These are phyloP conservation scores for Neopipo cinnamomea DNA, from an alignment of 2,113 vertebrate genomes.

Conservation along the genomic window DNA sequence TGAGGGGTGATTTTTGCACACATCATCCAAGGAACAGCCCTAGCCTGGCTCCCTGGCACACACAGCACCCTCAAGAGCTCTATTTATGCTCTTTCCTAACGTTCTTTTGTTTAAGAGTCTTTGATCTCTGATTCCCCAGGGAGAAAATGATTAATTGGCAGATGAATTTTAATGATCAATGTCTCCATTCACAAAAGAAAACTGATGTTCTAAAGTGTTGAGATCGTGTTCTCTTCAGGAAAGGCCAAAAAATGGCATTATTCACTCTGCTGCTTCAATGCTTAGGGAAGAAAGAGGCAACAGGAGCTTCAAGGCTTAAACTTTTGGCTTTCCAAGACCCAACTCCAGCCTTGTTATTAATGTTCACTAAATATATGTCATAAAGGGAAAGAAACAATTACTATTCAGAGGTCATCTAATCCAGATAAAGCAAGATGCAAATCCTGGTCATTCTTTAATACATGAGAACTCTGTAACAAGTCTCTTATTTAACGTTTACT, in stretches of 20 bases:
- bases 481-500: background rate
- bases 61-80: background rate
- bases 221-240: background rate
- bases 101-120: no score
- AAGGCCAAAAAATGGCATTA: background rate
- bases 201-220: background rate
- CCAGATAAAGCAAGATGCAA: background rate
- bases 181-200: background rate
- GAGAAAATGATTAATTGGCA: background rate
- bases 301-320: background rate
- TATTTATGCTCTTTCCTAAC: background rate
- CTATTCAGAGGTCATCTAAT: background rate
- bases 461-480: background rate
- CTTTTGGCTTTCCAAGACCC: background rate
- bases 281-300: background rate
- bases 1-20: background rate
- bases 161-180: background rate
- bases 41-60: background rate
- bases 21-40: background rate
- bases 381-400: background rate
- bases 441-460: background rate
- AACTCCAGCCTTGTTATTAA: background rate
- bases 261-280: background rate
- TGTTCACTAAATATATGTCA: background rate
- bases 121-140: background rate